Conservation (phyloP, 2,888 invertebrate genomes). For the Volucella inflata region DNA sequence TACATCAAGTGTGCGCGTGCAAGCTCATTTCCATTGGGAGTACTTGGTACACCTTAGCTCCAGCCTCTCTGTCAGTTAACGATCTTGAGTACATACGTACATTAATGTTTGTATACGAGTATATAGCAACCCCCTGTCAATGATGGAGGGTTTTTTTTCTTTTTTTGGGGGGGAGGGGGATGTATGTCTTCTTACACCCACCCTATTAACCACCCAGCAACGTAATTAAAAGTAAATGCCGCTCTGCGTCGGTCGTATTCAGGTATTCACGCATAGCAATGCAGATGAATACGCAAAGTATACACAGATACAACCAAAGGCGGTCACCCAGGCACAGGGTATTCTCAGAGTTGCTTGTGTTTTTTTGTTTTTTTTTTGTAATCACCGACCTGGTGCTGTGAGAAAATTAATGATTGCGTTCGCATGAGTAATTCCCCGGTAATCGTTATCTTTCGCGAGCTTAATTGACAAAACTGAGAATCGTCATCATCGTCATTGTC, state of each 20-base stretch:
- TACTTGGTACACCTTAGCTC: too few relatives aligned
- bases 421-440: conserved; percentile 67
- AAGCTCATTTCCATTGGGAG: too few relatives aligned
- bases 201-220: background rate
- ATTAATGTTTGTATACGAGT: too few relatives aligned
- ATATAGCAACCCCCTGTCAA: too few relatives aligned
- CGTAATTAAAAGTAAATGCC: conserved; percentile 48
- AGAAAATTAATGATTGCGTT: conserved; percentile 62
- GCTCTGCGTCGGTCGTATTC: conserved; percentile 25
- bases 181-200: background rate
- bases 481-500: conserved; percentile 44
- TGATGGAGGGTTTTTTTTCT: background rate
- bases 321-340: too few relatives aligned
- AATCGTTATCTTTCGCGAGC: conserved; percentile 53
- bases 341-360: too few relatives aligned
- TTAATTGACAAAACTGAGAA: conserved; percentile 68
- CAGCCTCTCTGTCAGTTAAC: too few relatives aligned
- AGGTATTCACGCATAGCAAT: conserved; percentile 1
- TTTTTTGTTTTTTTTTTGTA: background rate
- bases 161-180: background rate
- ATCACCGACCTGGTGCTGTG: conserved; percentile 30
- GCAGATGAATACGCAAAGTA: too few relatives aligned
- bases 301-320: too few relatives aligned
- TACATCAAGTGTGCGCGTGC: too few relatives aligned
- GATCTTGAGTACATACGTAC: too few relatives aligned